Base-by-base conservation (phyloP, 2,888 invertebrate genomes). In the Sesia bembeciformis region DNA sequence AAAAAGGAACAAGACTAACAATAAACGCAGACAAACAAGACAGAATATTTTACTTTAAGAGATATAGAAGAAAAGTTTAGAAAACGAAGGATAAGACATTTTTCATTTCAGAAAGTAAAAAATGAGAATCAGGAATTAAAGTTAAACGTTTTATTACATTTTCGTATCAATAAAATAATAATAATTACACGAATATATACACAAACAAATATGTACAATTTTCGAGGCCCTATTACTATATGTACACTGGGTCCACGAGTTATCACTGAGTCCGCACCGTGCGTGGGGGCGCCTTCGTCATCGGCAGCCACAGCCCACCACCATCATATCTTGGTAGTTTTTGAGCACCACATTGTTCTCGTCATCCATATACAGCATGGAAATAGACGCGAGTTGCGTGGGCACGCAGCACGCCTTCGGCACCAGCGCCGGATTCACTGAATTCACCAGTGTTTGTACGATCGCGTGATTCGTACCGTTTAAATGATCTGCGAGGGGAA, bases 381-480 rank as follows among this genome's bases (percentile, higher is more conserved):
- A 97, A 72, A 99, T 97, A 63, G 97, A 93, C 66, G 96, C 95
- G 60, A 98, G 93, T 78, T 97, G 95, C 59, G 98, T 98, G 51
- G 99, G 98, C 57, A 99, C 97, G 89, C 99, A 99, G 88, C 98
- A 99, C 62, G 98, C 96, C 81, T 96, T 96, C 53, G 99, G 98
- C 77, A 98, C 98, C 62, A 93, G 92, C 67, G 92, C 93, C 62
- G 97, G 97, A 82, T 96, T 96, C 82, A 97, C 94, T 62, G 96
- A 97, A 90, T 99, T 96, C 74, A 98, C 96, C 78, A 99, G 91
- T 62, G 97, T 97, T 91, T 99, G 99, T 71, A 99, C 97, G 72
- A 99, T 98, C 63, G 99, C 99, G 89, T 99, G 99, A 84, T 99
- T 99, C 58, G 99, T 98, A 64, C 98, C 95, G 89, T 99, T 99